Evolutionary conservation across 2,888 invertebrate genomes (phyloP).

Genomic region (Oxystoma pomonae): DNA sequence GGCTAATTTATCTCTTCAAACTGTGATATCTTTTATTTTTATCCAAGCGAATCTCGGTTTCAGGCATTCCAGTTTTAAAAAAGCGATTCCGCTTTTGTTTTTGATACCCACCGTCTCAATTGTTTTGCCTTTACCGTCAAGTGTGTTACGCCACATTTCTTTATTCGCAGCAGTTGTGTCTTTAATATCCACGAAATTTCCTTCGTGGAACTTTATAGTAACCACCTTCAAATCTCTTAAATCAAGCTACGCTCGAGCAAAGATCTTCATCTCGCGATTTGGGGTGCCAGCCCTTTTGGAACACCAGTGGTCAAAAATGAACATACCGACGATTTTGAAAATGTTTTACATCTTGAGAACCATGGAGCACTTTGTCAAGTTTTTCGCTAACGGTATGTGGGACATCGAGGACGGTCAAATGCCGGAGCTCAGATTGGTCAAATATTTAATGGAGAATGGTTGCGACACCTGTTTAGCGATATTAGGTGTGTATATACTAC

Average conservation of each 20-base stretch:
- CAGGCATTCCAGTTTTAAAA: background rate
- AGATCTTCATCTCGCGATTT: background rate
- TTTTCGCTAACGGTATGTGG: background rate
- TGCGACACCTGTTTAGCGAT: background rate
- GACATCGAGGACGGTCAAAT: background rate
- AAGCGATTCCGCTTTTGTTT: background rate
- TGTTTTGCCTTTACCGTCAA: background rate
- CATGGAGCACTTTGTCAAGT: background rate
- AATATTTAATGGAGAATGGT: background rate
- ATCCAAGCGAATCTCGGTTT: background rate
- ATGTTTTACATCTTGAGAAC: background rate
- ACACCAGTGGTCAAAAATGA: background rate
- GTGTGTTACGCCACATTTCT: background rate
- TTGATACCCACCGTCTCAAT: background rate
- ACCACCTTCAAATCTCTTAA: background rate
- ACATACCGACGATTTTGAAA: background rate
- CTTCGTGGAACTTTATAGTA: constrained; percentile 1
- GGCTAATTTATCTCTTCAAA: background rate
- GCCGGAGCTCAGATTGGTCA: background rate
- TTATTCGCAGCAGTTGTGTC: background rate
- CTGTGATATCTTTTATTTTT: background rate
- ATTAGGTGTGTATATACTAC: background rate
- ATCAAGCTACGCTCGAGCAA: constrained; percentile 1
- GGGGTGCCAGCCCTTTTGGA: background rate
- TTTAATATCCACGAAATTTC: background rate